Conservation (phyloP, 2,888 invertebrate species). For the Hanleya hanleyi region DNA sequence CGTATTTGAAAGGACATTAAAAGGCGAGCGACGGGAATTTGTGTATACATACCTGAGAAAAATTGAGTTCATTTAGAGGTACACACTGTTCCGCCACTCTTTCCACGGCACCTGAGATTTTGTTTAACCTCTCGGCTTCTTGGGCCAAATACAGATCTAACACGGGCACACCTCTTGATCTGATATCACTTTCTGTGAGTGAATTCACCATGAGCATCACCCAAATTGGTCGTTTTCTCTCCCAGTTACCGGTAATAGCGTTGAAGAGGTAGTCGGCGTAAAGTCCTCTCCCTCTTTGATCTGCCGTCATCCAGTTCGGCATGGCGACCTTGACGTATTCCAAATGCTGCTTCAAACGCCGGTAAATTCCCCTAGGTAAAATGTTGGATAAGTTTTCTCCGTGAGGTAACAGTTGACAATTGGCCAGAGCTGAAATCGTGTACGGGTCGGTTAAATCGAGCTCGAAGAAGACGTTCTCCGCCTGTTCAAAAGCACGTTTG, state of each 20-base stretch:
- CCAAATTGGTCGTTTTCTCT: slow-evolving; percentile 77
- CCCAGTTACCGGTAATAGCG: slow-evolving; percentile 76
- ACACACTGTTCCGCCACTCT: slow-evolving; percentile 77
- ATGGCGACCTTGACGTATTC: slow-evolving; percentile 73
- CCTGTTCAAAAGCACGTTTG: slow-evolving; percentile 75
- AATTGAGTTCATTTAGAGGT: slow-evolving; percentile 76
- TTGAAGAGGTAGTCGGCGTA: slow-evolving; percentile 75
- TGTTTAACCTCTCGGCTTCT: slow-evolving; percentile 74
- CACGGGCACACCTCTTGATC: slow-evolving; percentile 75
- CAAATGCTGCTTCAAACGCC: slow-evolving; percentile 74
- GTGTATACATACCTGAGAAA: slow-evolving; percentile 74
- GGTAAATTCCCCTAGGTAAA: slow-evolving; percentile 74
- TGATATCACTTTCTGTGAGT: slow-evolving; percentile 75
- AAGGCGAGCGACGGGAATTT: not conserved
- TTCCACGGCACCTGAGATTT: slow-evolving; percentile 76
- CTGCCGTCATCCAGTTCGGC: slow-evolving; percentile 74
- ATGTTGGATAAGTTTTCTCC: slow-evolving; percentile 70
- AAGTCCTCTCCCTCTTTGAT: slow-evolving; percentile 70
- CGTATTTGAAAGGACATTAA: not conserved
- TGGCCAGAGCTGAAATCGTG: slow-evolving; percentile 74
- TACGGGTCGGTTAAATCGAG: slow-evolving; percentile 76
- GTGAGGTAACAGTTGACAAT: slow-evolving; percentile 75
- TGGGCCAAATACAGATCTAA: slow-evolving; percentile 77
- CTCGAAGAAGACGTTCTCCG: slow-evolving; percentile 76
- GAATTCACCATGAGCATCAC: slow-evolving; percentile 77